phyloP scores from a whole-genome alignment of 1,140 invertebrate genomes.

The Coenobita brevimanus region DNA sequence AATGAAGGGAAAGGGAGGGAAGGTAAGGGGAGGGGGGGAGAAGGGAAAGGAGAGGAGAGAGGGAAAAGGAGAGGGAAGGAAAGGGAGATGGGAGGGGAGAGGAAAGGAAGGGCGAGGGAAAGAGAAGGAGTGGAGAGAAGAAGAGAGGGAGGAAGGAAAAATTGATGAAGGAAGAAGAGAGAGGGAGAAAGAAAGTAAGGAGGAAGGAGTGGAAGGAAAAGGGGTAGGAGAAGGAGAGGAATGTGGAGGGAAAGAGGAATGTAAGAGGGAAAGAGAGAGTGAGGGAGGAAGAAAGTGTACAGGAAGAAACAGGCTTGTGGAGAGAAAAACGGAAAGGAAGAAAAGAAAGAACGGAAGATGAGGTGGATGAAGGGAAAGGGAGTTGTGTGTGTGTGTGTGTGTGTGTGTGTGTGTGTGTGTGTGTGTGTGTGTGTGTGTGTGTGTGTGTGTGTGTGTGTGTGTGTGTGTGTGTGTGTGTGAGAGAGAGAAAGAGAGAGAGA shows the following conservation, averaged over 20 bases:
- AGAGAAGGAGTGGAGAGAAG: too few species aligned
- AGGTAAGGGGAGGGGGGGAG: background rate
- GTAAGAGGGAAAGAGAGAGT: background rate
- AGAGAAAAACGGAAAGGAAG: too few species aligned
- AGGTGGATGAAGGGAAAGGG: too few species aligned
- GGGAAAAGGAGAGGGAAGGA: background rate
- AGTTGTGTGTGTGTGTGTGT: background rate
- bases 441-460: constrained; percentile 8
- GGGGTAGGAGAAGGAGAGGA: too few species aligned
- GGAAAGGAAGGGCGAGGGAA: too few species aligned
- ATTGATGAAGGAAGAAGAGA: too few species aligned
- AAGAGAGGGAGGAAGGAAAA: too few species aligned
- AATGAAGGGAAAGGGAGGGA: background rate
- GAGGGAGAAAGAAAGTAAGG: too few species aligned
- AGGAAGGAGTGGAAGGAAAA: too few species aligned
- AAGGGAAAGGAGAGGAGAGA: background rate
- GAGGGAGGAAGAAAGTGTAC: background rate
- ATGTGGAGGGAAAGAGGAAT: background rate
- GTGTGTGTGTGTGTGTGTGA: background rate
- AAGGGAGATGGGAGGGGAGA: too few species aligned
- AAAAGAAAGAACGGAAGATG: too few species aligned
- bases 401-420: constrained; percentile 3
- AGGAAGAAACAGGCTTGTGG: too few species aligned
- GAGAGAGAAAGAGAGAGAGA: background rate
- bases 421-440: constrained; percentile 7